Base-by-base conservation (phyloP, 2,888 invertebrate genomes). In the Euzophera pinguis region DNA sequence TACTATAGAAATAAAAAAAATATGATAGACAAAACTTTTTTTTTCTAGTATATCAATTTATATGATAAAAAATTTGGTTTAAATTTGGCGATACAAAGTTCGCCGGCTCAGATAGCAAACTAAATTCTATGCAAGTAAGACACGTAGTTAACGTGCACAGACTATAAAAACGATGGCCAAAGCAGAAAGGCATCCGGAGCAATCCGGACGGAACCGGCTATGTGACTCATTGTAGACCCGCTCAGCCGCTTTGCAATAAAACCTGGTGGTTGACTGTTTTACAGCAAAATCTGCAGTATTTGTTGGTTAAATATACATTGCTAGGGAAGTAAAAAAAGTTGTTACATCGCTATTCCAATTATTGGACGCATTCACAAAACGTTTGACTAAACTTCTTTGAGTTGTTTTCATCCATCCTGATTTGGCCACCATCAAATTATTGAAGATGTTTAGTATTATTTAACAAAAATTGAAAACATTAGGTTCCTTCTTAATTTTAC, bases 161-260 rank as follows among this genome's bases (percentile, higher is more conserved):
- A 45, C 47, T 50, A 52, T n/a, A 58, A 68, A 63, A 65, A 59
- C 59, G 60, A 59, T 60, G 65, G 64, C 63, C 64, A 60, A 62
- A 67, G 62, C 37, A 37, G 13, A 38, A 38, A 38, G 38, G 38
- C 14, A 16, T 16, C 16, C 16, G 39, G 39, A 38, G 53, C 64
- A 58, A 38, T 61, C 52, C 47, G 53, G 39, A 50, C 53, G 55
- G 63, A 79, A 80, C 75, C 75, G 78, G 76, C 76, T 72, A 61
- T 56, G 66, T 81, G 81, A 81, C 63, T 81, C 81, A 81, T 69
- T 71, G 67, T 64, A 61, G 62, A 63, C 60, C 64, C 58, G 57
- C 62, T 41, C 16, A 5, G 14, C 35, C 60, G 61, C 55, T 53
- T 55, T 53, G 41, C 41, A 45, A 32, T 32, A 45, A 45, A 45